phyloP scores from a whole-genome alignment of 2,113 vertebrate species.

The Sylvia atricapilla region DNA sequence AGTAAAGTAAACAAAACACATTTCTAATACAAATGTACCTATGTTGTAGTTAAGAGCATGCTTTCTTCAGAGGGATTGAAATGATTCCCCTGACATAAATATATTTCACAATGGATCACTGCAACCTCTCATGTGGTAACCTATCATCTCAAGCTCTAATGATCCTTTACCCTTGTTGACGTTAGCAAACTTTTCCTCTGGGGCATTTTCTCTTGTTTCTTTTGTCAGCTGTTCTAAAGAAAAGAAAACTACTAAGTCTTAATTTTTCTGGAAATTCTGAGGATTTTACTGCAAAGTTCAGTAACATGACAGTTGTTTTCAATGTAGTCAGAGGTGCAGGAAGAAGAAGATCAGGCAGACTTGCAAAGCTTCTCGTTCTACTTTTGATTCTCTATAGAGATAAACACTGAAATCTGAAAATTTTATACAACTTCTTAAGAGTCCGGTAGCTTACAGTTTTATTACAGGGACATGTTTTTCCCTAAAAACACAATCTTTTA shows the following conservation, averaged over 20 bases:
- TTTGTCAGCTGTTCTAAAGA: slow-evolving; percentile 33
- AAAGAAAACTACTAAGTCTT: not conserved
- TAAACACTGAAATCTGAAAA: not conserved
- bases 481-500: fast-evolving
- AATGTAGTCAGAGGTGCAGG: not conserved
- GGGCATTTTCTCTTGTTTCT: slow-evolving; percentile 41
- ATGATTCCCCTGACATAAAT: slow-evolving; percentile 39
- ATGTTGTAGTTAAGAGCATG: slow-evolving; percentile 25
- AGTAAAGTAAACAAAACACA: slow-evolving; percentile 11
- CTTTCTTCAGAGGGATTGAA: slow-evolving; percentile 40
- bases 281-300: slow-evolving; percentile 4
- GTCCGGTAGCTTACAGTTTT: not conserved
- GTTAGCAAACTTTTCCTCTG: slow-evolving; percentile 37
- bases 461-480: not conserved
- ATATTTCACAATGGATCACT: slow-evolving; percentile 5
- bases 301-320: slow-evolving; percentile 1
- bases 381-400: not conserved
- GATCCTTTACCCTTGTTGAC: slow-evolving; percentile 33
- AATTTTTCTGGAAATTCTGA: slow-evolving; percentile 34
- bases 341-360: not conserved
- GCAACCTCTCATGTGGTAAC: slow-evolving; percentile 35
- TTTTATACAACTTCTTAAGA: not conserved
- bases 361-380: not conserved
- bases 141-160: slow-evolving; percentile 36
- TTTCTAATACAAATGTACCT: not conserved